These are phyloP conservation scores for Griposia aprilina DNA, from an alignment of 2,888 invertebrate genomes.

Conservation along the genomic window DNA sequence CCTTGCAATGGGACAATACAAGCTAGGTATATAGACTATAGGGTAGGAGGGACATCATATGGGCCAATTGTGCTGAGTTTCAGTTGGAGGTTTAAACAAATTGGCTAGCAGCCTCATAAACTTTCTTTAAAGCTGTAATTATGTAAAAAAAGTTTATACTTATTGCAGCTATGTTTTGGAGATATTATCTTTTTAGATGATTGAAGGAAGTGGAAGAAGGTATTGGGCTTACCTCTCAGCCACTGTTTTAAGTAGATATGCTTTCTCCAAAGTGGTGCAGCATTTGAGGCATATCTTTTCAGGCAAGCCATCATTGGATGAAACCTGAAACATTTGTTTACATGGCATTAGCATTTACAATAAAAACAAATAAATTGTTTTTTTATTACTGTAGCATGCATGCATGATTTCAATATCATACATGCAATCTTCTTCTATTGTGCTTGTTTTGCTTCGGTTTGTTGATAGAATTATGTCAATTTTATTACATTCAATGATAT, in stretches of 20 bases:
- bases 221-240: constrained; percentile 83
- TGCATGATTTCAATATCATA: not conserved
- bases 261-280: constrained; percentile 86
- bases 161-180: not conserved
- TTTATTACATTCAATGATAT: constrained; percentile 1
- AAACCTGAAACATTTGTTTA: constrained; percentile 75
- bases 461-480: constrained; percentile 32
- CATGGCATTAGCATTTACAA: not conserved
- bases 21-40: not conserved
- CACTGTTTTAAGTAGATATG: constrained; percentile 86
- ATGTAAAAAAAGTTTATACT: not conserved
- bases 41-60: too few relatives aligned
- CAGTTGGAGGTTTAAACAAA: not conserved
- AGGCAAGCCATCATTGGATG: constrained; percentile 86
- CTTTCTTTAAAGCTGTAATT: not conserved
- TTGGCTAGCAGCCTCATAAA: not conserved
- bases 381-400: not conserved
- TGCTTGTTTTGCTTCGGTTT: constrained; percentile 6
- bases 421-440: not conserved
- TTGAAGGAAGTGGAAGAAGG: not conserved
- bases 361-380: not conserved
- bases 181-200: not conserved
- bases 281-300: constrained; percentile 87
- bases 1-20: not conserved
- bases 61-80: not conserved